Evolutionary conservation across 1,140 invertebrate species (phyloP).

Genomic region (Asbolus verrucosus): DNA sequence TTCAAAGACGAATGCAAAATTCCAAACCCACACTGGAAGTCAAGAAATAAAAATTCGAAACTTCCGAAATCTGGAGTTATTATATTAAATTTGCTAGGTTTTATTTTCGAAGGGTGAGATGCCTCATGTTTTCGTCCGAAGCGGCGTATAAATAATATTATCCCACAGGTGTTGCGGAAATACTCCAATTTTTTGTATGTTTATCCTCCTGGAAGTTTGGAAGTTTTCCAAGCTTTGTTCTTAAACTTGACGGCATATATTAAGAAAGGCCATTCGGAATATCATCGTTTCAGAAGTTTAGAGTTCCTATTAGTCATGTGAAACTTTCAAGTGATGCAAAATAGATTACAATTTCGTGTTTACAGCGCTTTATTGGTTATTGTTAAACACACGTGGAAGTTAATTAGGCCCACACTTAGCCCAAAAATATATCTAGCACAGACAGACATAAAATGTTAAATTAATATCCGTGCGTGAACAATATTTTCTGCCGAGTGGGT

Average conservation of each 20-base stretch:
- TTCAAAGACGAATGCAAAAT: too few relatives aligned
- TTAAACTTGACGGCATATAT: slow-evolving; percentile 39
- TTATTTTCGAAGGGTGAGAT: not conserved
- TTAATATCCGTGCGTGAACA: not conserved
- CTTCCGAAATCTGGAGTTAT: too few relatives aligned
- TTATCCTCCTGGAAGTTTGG: slow-evolving; percentile 41
- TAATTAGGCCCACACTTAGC: too few relatives aligned
- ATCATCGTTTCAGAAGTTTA: slow-evolving; percentile 38
- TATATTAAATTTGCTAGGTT: too few relatives aligned
- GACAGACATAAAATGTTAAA: not conserved
- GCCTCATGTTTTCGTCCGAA: not conserved
- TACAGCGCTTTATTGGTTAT: too few relatives aligned
- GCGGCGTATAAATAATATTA: slow-evolving; percentile 27
- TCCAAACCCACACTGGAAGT: not conserved
- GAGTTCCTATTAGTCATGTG: slow-evolving; percentile 36
- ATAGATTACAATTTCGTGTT: too few relatives aligned
- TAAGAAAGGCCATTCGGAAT: slow-evolving; percentile 25
- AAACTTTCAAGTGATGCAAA: slow-evolving; percentile 35
- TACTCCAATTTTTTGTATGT: slow-evolving; percentile 38
- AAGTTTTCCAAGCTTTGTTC: slow-evolving; percentile 40
- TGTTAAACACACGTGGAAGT: too few relatives aligned
- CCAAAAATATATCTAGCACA: too few relatives aligned
- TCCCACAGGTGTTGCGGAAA: slow-evolving; percentile 41
- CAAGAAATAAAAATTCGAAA: not conserved
- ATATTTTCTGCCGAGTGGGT: not conserved